phyloP scores from a whole-genome alignment of 2,888 invertebrate genomes.

The Sphaeridia pumilis region DNA sequence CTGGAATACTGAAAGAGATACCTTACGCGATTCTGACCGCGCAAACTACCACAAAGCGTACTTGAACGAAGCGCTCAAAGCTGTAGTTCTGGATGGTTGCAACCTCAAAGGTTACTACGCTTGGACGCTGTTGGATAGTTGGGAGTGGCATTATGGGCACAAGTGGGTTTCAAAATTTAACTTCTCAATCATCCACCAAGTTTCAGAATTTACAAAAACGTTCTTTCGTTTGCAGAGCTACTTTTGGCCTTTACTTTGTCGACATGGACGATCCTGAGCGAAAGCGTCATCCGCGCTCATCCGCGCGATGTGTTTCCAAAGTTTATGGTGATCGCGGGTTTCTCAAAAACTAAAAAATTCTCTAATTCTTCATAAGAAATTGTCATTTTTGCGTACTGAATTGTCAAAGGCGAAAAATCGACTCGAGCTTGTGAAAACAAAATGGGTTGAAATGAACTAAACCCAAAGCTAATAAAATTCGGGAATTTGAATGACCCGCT shows the following conservation, averaged over 20 bases:
- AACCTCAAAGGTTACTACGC: conserved; percentile 27
- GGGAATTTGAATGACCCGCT: no score
- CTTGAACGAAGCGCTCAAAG: conserved; percentile 29
- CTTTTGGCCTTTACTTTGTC: conserved; percentile 18
- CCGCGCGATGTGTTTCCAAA: conserved; percentile 37
- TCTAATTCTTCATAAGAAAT: no score
- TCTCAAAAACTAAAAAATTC: no score
- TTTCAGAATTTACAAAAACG: background rate
- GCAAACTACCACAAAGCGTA: conserved; percentile 29
- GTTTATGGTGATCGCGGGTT: conserved; percentile 28
- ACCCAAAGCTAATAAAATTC: no score
- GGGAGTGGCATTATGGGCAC: conserved; percentile 27
- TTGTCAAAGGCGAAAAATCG: no score
- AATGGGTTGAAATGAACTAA: no score
- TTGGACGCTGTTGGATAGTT: conserved; percentile 23
- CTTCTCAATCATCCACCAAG: background rate
- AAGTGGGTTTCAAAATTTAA: conserved; percentile 13
- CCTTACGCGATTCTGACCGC: conserved; percentile 28
- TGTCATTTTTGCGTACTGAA: no score
- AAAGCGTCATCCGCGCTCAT: conserved; percentile 36
- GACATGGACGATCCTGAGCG: conserved; percentile 16
- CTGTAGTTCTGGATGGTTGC: conserved; percentile 26
- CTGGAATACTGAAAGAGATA: conserved; percentile 7
- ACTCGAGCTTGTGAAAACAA: no score
- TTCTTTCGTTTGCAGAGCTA: conserved; percentile 6